These are phyloP conservation scores for Drosophila willistoni DNA, from an alignment of 1,140 invertebrate species.

Conservation along the genomic window DNA sequence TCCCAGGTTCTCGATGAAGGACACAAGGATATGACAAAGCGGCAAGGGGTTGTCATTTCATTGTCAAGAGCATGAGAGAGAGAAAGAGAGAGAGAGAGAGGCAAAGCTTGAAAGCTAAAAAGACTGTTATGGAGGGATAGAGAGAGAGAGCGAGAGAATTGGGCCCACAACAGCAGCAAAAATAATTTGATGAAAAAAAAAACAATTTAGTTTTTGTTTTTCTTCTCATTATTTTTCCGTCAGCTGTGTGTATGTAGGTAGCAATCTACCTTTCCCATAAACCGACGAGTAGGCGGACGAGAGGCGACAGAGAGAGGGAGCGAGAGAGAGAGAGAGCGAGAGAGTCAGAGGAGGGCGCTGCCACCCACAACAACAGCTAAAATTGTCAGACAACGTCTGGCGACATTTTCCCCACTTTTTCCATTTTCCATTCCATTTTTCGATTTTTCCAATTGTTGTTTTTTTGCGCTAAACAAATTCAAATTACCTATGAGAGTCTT, in stretches of 20 bases:
- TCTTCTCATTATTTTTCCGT: background rate
- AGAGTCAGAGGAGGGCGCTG: background rate
- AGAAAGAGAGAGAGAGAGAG: background rate
- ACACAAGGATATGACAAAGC: background rate
- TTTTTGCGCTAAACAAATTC: background rate
- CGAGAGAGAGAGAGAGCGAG: background rate
- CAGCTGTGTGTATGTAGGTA: conserved; percentile 8
- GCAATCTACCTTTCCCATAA: background rate
- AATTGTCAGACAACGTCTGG: conserved; percentile 11
- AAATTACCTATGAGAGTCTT: conserved; percentile 3
- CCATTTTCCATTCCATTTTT: conserved; percentile 1
- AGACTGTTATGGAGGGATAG: background rate
- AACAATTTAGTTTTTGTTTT: conserved; percentile 4
- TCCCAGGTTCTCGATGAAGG: background rate
- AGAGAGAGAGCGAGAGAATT: too few relatives aligned
- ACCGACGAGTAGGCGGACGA: background rate
- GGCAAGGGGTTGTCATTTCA: conserved; percentile 3
- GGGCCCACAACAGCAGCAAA: too few relatives aligned
- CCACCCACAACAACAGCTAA: conserved; percentile 6
- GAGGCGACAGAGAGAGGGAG: background rate
- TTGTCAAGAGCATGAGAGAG: conserved; percentile 5
- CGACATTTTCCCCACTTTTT: background rate
- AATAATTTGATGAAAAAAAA: background rate
- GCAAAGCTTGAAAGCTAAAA: conserved; percentile 4
- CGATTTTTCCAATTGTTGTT: conserved; percentile 18